A percentile compares a stretch with the other conserved stretches of the same genome.
phyloP scores from a whole-genome alignment of 1,140 invertebrate species.

The Nasonia vitripennis region DNA sequence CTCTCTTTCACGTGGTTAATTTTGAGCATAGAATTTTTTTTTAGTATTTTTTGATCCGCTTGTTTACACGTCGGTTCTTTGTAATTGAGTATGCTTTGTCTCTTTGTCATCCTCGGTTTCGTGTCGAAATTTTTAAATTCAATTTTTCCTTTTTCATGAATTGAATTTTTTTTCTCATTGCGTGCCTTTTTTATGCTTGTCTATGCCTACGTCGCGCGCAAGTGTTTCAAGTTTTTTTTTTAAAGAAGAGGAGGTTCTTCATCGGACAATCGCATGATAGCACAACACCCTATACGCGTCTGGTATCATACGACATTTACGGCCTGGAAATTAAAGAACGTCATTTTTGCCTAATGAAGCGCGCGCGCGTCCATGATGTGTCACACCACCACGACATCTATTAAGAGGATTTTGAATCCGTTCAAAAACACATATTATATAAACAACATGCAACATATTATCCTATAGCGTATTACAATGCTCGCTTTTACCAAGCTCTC shows the following conservation, averaged over 20 bases:
- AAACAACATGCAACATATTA: slow-evolving; percentile 76
- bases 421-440: slow-evolving; percentile 73
- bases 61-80: not conserved
- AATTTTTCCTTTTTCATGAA: slow-evolving; percentile 23
- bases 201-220: slow-evolving; percentile 39
- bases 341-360: slow-evolving; percentile 53
- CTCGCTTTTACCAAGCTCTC: slow-evolving; percentile 53
- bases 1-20: not conserved
- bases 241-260: slow-evolving; percentile 47
- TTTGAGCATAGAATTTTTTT: slow-evolving; percentile 33
- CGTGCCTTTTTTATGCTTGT: slow-evolving; percentile 2
- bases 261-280: slow-evolving; percentile 53
- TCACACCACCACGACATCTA: slow-evolving; percentile 69
- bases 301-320: slow-evolving; percentile 19
- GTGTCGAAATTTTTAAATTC: slow-evolving; percentile 37
- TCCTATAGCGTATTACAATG: slow-evolving; percentile 69
- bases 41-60: not conserved
- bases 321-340: slow-evolving; percentile 40
- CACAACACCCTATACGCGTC: slow-evolving; percentile 49
- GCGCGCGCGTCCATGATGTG: slow-evolving; percentile 56
- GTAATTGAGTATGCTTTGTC: not conserved
- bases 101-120: slow-evolving; percentile 25
- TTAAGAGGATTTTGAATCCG: slow-evolving; percentile 70
- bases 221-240: slow-evolving; percentile 7
- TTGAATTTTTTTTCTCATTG: slow-evolving; percentile 24